Conservation (phyloP, 2,797 vertebrate species). For the Bradypodion pumilum region DNA sequence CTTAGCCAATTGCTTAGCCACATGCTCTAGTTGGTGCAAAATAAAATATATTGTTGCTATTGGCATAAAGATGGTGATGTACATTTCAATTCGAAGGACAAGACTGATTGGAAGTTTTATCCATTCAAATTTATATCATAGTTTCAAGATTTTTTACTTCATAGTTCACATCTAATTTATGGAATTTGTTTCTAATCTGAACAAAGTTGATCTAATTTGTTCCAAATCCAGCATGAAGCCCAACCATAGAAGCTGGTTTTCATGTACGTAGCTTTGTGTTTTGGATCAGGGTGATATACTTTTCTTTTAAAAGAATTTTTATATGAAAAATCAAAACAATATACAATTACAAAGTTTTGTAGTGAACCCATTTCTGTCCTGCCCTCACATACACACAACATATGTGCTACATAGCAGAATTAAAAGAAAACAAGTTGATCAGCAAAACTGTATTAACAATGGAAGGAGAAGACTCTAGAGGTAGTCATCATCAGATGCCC, state of each 20-base stretch:
- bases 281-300: background rate
- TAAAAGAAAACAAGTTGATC: background rate
- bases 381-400: background rate
- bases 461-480: too few relatives aligned
- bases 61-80: background rate
- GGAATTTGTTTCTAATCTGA: background rate
- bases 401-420: background rate
- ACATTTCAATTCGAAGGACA: background rate
- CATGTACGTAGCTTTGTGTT: background rate
- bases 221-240: background rate
- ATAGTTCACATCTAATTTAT: background rate
- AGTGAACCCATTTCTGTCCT: background rate
- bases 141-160: too few relatives aligned
- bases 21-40: too few relatives aligned
- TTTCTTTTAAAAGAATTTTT: background rate
- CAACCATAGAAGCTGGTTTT: background rate
- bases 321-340: background rate
- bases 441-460: background rate
- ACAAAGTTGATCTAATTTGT: background rate
- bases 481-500: too few relatives aligned
- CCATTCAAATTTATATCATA: background rate
- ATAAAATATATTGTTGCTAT: too few relatives aligned
- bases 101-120: background rate
- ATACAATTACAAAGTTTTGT: background rate
- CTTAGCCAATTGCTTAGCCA: too few relatives aligned